Evolutionary conservation across 2,113 vertebrate species (phyloP).

Genomic region (Ceuthmochares aereus): DNA sequence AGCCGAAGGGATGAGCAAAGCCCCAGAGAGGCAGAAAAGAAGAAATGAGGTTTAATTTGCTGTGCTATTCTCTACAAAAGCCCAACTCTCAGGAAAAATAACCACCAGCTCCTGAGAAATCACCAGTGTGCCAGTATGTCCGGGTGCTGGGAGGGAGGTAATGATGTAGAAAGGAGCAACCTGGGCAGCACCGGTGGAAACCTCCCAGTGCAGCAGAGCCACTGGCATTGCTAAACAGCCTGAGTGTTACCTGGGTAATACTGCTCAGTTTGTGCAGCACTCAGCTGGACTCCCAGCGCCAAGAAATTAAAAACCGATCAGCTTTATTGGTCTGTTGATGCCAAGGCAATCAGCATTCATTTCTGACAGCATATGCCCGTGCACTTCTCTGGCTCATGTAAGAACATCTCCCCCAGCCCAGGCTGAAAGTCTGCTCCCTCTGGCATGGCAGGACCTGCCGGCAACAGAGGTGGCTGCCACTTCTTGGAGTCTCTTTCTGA

Average conservation of each 20-base stretch:
- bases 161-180: neutral
- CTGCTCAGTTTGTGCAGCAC: neutral
- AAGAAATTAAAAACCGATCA: constrained; percentile 59
- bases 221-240: neutral
- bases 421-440: neutral
- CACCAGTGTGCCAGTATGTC: accelerated
- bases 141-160: neutral
- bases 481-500: neutral
- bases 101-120: neutral
- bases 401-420: accelerated
- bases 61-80: neutral
- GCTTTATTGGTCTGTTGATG: constrained; percentile 13
- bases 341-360: constrained; percentile 23
- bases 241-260: neutral
- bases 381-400: neutral
- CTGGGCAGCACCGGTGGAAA: neutral
- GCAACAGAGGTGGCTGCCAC: neutral
- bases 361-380: neutral
- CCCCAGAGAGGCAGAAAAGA: neutral
- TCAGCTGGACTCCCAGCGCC: neutral
- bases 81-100: neutral
- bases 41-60: accelerated
- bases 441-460: accelerated
- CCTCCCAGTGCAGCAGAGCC: accelerated
- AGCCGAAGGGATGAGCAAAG: neutral